phyloP scores from a whole-genome alignment of 2,888 invertebrate species.

The Eilema griseolum region DNA sequence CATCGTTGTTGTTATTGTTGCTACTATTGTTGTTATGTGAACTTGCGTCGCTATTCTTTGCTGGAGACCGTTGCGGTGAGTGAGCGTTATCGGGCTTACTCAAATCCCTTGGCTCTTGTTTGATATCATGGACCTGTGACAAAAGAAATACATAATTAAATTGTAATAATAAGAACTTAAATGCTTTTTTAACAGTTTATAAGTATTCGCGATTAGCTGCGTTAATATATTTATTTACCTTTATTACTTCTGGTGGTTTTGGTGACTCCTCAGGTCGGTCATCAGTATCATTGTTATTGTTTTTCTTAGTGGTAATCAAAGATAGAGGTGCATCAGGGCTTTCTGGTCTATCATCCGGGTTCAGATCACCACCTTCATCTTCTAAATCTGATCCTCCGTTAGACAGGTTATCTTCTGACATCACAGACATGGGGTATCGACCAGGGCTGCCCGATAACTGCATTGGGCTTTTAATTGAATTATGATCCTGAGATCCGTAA shows the following conservation, averaged over 20 bases:
- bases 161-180: slow-evolving; percentile 7
- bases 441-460: slow-evolving; percentile 86
- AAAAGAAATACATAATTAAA: slow-evolving; percentile 42
- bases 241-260: slow-evolving; percentile 84
- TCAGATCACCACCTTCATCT: slow-evolving; percentile 88
- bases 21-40: slow-evolving; percentile 77
- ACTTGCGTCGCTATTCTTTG: slow-evolving; percentile 85
- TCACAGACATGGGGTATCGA: slow-evolving; percentile 88
- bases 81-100: slow-evolving; percentile 72
- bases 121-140: slow-evolving; percentile 83
- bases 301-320: slow-evolving; percentile 88
- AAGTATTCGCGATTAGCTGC: neutral
- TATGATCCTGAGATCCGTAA: slow-evolving; percentile 87
- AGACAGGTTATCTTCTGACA: slow-evolving; percentile 89
- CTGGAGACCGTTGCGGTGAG: slow-evolving; percentile 85
- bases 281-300: slow-evolving; percentile 77
- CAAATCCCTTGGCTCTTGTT: slow-evolving; percentile 85
- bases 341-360: slow-evolving; percentile 86
- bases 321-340: slow-evolving; percentile 91
- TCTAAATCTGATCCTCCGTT: slow-evolving; percentile 90
- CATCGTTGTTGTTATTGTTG: slow-evolving; percentile 81
- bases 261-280: slow-evolving; percentile 83
- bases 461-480: slow-evolving; percentile 88
- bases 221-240: slow-evolving; percentile 64
- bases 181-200: neutral